Evolutionary conservation across 2,113 vertebrate genomes (phyloP).

Genomic region (Pterocles gutturalis): DNA sequence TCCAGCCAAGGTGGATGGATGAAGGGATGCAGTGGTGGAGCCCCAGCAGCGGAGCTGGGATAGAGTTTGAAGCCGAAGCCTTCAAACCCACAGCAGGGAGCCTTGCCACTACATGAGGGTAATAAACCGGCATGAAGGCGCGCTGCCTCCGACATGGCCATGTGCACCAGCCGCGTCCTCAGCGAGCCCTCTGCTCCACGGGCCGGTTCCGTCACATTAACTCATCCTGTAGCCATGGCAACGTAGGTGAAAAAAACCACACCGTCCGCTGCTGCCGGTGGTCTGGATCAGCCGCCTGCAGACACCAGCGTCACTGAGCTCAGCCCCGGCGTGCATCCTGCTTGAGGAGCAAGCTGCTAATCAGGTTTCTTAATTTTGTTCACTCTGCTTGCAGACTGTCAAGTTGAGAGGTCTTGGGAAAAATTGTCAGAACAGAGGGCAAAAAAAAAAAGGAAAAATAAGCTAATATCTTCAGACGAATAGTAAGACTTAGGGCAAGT

Average conservation of each 20-base stretch:
- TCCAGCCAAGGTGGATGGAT: too few relatives aligned
- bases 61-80: slow-evolving; percentile 53
- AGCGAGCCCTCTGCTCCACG: not conserved
- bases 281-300: rapidly evolving
- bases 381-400: not conserved
- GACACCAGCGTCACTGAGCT: not conserved
- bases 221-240: slow-evolving; percentile 72
- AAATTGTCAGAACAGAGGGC: not conserved
- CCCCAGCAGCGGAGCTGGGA: not conserved
- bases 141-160: not conserved
- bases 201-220: slow-evolving; percentile 74
- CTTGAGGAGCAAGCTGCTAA: not conserved
- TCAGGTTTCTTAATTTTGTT: not conserved
- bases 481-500: not conserved
- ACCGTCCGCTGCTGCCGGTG: rapidly evolving
- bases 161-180: not conserved
- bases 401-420: not conserved
- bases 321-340: rapidly evolving
- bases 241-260: not conserved
- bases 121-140: not conserved
- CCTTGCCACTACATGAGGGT: slow-evolving; percentile 32
- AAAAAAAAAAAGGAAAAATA: not conserved
- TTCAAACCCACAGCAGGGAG: slow-evolving; percentile 60
- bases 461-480: not conserved
- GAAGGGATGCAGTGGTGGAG: rapidly evolving